Base-by-base conservation (phyloP, 1,140 invertebrate genomes). In the Psix sp. region DNA sequence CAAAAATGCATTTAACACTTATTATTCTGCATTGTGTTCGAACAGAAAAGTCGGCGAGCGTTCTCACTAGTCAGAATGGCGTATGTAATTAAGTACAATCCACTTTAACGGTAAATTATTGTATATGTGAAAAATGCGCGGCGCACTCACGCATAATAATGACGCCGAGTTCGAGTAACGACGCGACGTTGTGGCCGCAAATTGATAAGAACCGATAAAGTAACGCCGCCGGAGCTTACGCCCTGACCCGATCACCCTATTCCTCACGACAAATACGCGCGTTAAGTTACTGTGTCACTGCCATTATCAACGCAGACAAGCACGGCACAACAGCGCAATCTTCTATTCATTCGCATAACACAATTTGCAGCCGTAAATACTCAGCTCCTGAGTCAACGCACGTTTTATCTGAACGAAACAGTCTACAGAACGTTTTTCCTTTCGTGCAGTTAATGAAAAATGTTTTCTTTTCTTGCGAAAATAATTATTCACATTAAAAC, bases 271-370 rank as follows among this genome's bases (percentile, higher is more conserved):
- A 43, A 49, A 63, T 51, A 45, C 36, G 20, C 15, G 49, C 49
- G 49, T 63, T 29, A 39, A 75, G 73, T 79, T 77, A 77, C 67
- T 66, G 60, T 76, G 77, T 80, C 78, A 77, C 63, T 80, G 77
- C 65, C 73, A 80, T 78, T 77, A 76, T 76, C 74, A 71, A 20
- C 35, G 31, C 66, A 24, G 16, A 24, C 21, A 24, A 24, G 29
- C 29, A 6, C 29, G 5, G 5, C 33, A 31, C 45, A 51, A 42
- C 45, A 35, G 54, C 45, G 48, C 46, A 13, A 36, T 45, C 20
- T 35, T 57, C 45, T 24, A 36, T 67, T 51, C 43, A 40, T 31
- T 42, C 29, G 21, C 43, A 31, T 21, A n/a, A 40, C 42, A 56
- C 35, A 42, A 40, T 66, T 48, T 40, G 3, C 38, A 21, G 10